A percentile compares a stretch with the other conserved stretches of the same genome.
Conservation (phyloP, 2,888 invertebrate genomes). For the Elegia similella region DNA sequence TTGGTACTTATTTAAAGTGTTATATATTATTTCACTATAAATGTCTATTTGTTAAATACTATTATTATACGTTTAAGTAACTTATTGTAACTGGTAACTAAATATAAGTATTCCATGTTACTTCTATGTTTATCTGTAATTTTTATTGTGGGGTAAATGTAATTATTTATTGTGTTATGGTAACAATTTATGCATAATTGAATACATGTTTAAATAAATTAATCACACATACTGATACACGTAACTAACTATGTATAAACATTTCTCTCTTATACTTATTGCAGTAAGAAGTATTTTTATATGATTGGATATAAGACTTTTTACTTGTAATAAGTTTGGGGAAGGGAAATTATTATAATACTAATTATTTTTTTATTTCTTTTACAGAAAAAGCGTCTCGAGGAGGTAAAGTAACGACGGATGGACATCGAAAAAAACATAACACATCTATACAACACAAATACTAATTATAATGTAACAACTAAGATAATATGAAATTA, state of each 20-base stretch:
- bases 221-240: neutral
- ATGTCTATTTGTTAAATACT: neutral
- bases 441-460: slow-evolving; percentile 3
- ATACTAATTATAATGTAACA: too few relatives aligned
- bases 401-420: slow-evolving; percentile 83
- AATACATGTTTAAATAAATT: slow-evolving; percentile 1
- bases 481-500: too few relatives aligned
- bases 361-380: slow-evolving; percentile 66
- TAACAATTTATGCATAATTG: neutral
- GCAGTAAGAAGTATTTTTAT: neutral
- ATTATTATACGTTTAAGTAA: neutral
- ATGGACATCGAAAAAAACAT: slow-evolving; percentile 12
- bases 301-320: neutral
- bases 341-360: neutral
- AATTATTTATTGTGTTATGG: neutral
- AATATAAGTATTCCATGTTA: neutral
- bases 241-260: neutral
- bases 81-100: neutral
- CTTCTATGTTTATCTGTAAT: neutral
- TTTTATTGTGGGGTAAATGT: neutral
- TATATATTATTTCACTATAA: neutral
- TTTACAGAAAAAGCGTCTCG: slow-evolving; percentile 90
- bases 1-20: neutral
- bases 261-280: neutral
- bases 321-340: neutral